A percentile compares a stretch with the other conserved stretches of the same genome.
Conservation (phyloP, 2,113 vertebrate genomes). For the Lycocorax pyrrhopterus region DNA sequence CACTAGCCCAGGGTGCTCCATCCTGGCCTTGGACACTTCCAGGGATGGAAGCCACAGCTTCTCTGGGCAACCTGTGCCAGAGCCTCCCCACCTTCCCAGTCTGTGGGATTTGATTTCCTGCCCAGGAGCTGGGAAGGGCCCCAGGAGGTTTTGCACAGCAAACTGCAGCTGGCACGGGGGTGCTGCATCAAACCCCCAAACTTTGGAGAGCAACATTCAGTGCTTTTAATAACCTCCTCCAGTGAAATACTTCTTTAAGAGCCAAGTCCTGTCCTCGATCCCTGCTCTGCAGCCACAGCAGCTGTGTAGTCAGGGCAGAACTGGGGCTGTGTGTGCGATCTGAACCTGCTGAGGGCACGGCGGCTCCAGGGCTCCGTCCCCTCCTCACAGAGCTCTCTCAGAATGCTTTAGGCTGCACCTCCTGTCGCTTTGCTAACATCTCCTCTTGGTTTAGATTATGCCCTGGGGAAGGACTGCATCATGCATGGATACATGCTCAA, state of each 20-base stretch:
- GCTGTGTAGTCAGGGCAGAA: neutral
- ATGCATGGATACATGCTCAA: conserved; percentile 97
- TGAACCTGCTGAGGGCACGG: accelerated
- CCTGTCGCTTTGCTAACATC: accelerated
- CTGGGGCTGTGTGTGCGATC: neutral
- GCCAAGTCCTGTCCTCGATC: neutral
- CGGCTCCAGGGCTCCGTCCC: accelerated
- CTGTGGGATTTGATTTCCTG: neutral
- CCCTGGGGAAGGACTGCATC: conserved; percentile 94
- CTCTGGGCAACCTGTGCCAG: neutral
- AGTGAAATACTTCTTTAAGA: neutral
- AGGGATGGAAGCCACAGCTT: neutral
- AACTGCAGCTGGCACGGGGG: neutral
- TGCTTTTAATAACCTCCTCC: neutral
- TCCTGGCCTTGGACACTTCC: neutral
- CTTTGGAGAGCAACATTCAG: neutral
- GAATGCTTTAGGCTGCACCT: neutral
- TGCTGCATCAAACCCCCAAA: neutral
- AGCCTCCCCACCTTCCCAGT: neutral
- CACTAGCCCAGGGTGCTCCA: neutral
- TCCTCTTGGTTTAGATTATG: conserved; percentile 80
- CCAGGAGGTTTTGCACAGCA: neutral
- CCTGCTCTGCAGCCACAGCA: neutral
- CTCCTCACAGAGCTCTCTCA: accelerated
- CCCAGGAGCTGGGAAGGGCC: neutral